Conservation (phyloP, 1,140 invertebrate species). For the Neoseiulus cucumeris region DNA sequence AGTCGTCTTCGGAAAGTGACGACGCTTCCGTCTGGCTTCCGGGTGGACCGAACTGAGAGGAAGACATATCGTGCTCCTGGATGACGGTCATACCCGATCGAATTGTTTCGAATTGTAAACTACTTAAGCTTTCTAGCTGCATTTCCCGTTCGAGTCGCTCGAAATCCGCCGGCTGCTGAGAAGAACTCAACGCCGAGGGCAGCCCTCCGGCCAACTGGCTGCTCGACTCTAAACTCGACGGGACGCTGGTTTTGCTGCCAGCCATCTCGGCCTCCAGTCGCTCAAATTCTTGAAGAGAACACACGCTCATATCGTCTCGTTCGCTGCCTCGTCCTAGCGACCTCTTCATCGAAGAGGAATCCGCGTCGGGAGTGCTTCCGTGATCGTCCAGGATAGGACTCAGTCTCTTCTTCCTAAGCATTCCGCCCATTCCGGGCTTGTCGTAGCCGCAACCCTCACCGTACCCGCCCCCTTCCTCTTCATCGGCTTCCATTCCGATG, state of each 20-base stretch:
- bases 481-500: conserved; percentile 32
- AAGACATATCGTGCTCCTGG: conserved; percentile 2
- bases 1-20: neutral
- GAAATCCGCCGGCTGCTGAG: neutral
- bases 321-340: conserved; percentile 24
- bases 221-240: conserved; percentile 1
- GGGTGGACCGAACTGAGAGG: neutral
- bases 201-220: neutral
- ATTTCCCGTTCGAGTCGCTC: conserved; percentile 4
- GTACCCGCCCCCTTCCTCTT: conserved; percentile 40
- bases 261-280: conserved; percentile 28
- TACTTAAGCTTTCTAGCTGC: neutral
- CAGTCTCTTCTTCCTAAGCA: conserved; percentile 51
- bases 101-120: neutral
- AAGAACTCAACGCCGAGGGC: neutral
- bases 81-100: conserved; percentile 2
- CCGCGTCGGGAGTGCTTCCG: conserved; percentile 8
- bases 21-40: neutral
- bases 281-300: conserved; percentile 32
- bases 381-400: conserved; percentile 8
- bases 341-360: conserved; percentile 6
- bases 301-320: conserved; percentile 28
- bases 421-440: conserved; percentile 36
- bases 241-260: neutral
- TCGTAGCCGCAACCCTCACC: neutral